Evolutionary conservation across 2,113 vertebrate genomes (phyloP).

Genomic region (Cnemophilus loriae): DNA sequence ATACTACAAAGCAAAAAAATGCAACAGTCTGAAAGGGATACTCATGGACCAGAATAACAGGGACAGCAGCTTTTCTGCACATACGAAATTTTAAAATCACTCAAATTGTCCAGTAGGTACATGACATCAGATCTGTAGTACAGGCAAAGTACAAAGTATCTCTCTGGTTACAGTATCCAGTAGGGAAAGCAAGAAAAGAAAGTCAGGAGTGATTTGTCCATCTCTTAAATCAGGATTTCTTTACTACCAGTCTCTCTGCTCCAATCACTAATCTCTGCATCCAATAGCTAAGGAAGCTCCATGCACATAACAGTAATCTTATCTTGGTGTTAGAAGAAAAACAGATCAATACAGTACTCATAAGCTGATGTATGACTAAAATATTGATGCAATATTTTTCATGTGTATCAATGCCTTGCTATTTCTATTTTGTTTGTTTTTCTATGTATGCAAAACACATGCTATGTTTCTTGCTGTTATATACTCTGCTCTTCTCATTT

Average conservation of each 20-base stretch:
- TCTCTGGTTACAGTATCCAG: not conserved
- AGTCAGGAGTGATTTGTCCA: not conserved
- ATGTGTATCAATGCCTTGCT: not conserved
- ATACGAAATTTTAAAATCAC: not conserved
- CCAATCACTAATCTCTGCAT: not conserved
- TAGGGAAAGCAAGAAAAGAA: not conserved
- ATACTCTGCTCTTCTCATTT: not conserved
- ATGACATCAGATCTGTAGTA: not conserved
- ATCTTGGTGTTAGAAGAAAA: conserved; percentile 9
- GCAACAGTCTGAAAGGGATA: not conserved
- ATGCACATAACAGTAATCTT: not conserved
- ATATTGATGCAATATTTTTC: not conserved
- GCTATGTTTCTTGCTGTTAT: not conserved
- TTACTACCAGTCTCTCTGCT: not conserved
- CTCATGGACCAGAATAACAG: not conserved
- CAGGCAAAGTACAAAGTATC: not conserved
- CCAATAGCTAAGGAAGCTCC: not conserved
- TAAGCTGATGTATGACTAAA: conserved; percentile 19
- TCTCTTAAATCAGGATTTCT: not conserved
- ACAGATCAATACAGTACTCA: conserved; percentile 19
- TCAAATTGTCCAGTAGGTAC: not conserved
- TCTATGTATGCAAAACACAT: not conserved
- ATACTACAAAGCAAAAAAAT: not conserved
- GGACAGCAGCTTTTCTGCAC: not conserved
- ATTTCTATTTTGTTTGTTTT: not conserved